Conservation (phyloP, 2,888 invertebrate species). For the Zygogramma bicolorata region DNA sequence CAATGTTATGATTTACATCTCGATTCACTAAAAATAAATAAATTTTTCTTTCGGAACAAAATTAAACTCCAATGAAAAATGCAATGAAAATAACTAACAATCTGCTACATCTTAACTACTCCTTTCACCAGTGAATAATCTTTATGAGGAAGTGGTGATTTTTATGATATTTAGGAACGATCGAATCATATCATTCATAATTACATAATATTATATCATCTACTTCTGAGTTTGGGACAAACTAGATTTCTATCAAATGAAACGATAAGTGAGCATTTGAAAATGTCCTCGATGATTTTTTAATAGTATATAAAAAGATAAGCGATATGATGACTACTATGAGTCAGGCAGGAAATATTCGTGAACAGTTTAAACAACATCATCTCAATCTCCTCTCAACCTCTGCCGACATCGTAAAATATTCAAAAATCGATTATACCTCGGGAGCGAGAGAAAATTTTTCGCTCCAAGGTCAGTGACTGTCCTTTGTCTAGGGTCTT, state of each 20-base stretch:
- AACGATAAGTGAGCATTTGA: background rate
- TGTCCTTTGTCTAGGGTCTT: background rate
- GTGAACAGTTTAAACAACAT: background rate
- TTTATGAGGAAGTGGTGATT: no score
- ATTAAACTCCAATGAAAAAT: no score
- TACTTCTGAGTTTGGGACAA: background rate
- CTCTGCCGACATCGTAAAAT: background rate
- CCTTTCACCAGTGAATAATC: no score
- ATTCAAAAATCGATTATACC: background rate
- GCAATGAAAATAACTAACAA: no score
- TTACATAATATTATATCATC: no score
- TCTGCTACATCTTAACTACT: no score
- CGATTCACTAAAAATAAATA: no score
- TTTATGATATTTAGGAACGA: no score
- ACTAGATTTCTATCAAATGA: background rate
- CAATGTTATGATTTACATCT: no score
- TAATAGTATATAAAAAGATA: background rate
- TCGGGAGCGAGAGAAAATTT: background rate
- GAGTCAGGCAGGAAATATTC: background rate
- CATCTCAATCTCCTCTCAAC: background rate
- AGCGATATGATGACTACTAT: background rate
- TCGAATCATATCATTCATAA: no score
- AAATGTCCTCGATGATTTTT: background rate
- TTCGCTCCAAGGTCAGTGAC: background rate
- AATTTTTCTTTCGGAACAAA: no score